Evolutionary conservation across 2,888 invertebrate genomes (phyloP).

Genomic region (Chydorus sphaericus): DNA sequence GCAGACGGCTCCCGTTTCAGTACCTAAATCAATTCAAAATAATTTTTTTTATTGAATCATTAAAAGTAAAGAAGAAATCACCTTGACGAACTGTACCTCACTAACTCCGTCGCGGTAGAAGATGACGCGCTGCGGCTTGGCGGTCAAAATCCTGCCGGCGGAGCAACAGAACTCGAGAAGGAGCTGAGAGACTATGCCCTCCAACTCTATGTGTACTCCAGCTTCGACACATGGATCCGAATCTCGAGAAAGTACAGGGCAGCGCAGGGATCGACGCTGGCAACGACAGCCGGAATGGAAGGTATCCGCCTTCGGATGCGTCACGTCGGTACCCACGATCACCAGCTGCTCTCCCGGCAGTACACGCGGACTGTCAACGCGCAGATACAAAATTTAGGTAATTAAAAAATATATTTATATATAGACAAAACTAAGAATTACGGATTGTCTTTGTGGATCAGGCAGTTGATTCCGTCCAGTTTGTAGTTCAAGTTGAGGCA

Average conservation of each 20-base stretch:
- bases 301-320: conserved; percentile 71
- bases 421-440: conserved; percentile 18
- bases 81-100: conserved; percentile 62
- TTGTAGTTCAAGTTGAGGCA: conserved; percentile 55
- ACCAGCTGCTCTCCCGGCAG: conserved; percentile 39
- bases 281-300: conserved; percentile 49
- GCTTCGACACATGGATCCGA: conserved; percentile 54
- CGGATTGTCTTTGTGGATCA: conserved; percentile 21
- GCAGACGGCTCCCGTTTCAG: conserved; percentile 48
- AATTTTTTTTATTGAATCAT: too few relatives aligned
- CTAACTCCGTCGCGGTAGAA: conserved; percentile 71
- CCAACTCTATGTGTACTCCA: conserved; percentile 62
- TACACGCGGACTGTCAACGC: conserved; percentile 28
- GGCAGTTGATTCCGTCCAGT: conserved; percentile 65
- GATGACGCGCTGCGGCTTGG: conserved; percentile 46
- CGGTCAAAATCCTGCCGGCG: conserved; percentile 26
- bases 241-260: conserved; percentile 59
- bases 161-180: conserved; percentile 39
- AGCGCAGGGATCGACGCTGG: conserved; percentile 50
- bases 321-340: conserved; percentile 79
- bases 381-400: too few relatives aligned
- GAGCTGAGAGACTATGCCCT: conserved; percentile 49
- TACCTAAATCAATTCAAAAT: conserved; percentile 37
- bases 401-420: neutral
- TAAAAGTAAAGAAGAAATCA: too few relatives aligned